A percentile compares a stretch with the other conserved stretches of the same genome.
Conservation (phyloP, 23 tunicate genomes). For the Pegea sp. region DNA sequence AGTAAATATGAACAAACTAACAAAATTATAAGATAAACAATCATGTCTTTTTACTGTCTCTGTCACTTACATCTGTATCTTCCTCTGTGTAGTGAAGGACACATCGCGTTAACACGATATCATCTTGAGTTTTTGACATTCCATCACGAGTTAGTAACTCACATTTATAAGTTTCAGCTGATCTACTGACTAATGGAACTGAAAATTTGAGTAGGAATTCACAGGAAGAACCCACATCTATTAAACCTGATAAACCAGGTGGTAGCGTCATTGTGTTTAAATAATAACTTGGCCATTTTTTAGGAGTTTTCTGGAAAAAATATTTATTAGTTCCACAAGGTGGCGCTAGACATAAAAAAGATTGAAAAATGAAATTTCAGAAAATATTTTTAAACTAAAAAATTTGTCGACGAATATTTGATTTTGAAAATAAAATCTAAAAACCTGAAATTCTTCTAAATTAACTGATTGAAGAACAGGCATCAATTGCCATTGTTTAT, state of each 20-base stretch:
- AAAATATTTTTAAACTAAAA: constrained; percentile 1
- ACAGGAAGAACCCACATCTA: not conserved
- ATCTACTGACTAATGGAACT: not conserved
- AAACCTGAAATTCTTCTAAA: not conserved
- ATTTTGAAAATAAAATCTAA: too few species aligned
- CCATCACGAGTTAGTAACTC: not conserved
- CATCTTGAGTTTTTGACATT: not conserved
- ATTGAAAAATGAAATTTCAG: not conserved
- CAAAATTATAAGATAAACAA: not conserved
- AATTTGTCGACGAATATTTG: too few species aligned
- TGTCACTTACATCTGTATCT: not conserved
- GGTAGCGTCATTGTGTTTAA: not conserved
- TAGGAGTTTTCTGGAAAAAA: not conserved
- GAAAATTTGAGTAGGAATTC: not conserved
- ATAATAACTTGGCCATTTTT: not conserved
- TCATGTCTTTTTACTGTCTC: not conserved
- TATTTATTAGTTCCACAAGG: not conserved
- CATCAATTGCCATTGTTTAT: constrained; percentile 45
- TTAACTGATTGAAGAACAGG: not conserved
- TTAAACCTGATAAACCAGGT: not conserved
- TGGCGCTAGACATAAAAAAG: too few species aligned
- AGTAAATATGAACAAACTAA: not conserved
- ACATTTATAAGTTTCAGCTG: not conserved
- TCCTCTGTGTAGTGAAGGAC: not conserved
- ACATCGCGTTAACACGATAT: not conserved